phyloP scores from a whole-genome alignment of 2,888 invertebrate species.

The Ornithoptera alexandrae region DNA sequence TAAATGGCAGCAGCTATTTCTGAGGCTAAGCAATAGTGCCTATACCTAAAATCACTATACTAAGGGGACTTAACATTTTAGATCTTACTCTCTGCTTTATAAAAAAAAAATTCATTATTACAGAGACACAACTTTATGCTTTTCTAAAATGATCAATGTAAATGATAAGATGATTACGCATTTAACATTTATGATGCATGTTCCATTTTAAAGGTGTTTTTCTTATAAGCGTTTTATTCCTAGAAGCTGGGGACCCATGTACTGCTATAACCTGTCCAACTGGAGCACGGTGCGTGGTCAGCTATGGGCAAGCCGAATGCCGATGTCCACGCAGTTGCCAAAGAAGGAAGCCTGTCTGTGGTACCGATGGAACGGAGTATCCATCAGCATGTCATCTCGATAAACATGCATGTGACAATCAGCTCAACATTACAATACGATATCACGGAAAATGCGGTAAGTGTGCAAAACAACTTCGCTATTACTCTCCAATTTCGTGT shows the following conservation, averaged over 20 bases:
- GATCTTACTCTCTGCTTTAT: too few species aligned
- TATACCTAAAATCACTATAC: too few species aligned
- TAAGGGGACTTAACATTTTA: too few species aligned
- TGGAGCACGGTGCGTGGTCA: constrained; percentile 84
- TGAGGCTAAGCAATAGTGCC: too few species aligned
- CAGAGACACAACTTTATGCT: not conserved
- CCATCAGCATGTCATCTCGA: constrained; percentile 92
- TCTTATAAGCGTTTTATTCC: not conserved
- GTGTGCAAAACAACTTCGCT: constrained; percentile 42
- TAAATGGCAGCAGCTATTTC: too few species aligned
- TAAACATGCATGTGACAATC: constrained; percentile 87
- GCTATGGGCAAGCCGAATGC: constrained; percentile 84
- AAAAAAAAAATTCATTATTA: too few species aligned
- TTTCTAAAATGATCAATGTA: not conserved
- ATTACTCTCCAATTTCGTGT: not conserved
- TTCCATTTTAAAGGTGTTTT: not conserved
- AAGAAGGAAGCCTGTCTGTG: constrained; percentile 90
- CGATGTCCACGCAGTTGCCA: constrained; percentile 82
- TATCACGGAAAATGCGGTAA: constrained; percentile 93
- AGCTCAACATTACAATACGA: constrained; percentile 87
- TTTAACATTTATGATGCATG: not conserved
- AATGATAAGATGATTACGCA: not conserved
- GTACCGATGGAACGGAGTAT: constrained; percentile 92
- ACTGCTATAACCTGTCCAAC: constrained; percentile 83
- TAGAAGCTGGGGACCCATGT: constrained; percentile 87